These are phyloP conservation scores for Chymomyza fuscimana DNA, from an alignment of 2,888 invertebrate genomes.

Conservation along the genomic window DNA sequence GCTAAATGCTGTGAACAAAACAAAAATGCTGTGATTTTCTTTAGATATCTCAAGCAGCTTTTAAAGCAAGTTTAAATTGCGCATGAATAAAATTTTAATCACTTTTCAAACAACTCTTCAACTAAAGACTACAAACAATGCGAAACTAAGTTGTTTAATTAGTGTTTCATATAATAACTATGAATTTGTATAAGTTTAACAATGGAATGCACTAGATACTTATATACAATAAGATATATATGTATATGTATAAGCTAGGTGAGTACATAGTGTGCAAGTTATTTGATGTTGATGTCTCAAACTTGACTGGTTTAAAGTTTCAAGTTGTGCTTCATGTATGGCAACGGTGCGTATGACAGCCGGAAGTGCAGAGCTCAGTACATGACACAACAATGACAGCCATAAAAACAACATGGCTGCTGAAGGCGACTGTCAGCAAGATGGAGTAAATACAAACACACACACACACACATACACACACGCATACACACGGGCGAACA, in stretches of 20 bases:
- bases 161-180: background rate
- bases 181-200: background rate
- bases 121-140: background rate
- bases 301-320: background rate
- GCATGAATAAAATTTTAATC: background rate
- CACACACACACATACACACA: background rate
- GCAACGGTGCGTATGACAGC: background rate
- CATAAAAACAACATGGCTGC: constrained; percentile 8
- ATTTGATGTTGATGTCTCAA: background rate
- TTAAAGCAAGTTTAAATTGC: no score
- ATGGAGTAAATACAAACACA: background rate
- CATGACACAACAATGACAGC: constrained; percentile 6
- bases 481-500: background rate
- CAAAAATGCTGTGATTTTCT: background rate
- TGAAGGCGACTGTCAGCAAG: background rate
- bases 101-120: background rate
- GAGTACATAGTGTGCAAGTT: background rate
- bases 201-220: background rate
- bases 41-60: no score
- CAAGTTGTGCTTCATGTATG: background rate
- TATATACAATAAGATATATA: background rate
- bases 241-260: background rate
- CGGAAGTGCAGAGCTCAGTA: background rate
- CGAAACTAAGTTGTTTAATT: background rate
- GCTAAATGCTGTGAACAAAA: no score